Evolutionary conservation across 2,113 vertebrate species (phyloP), one percentile per base, ranked within the genome.

Genomic region (Nipponia nippon): DNA sequence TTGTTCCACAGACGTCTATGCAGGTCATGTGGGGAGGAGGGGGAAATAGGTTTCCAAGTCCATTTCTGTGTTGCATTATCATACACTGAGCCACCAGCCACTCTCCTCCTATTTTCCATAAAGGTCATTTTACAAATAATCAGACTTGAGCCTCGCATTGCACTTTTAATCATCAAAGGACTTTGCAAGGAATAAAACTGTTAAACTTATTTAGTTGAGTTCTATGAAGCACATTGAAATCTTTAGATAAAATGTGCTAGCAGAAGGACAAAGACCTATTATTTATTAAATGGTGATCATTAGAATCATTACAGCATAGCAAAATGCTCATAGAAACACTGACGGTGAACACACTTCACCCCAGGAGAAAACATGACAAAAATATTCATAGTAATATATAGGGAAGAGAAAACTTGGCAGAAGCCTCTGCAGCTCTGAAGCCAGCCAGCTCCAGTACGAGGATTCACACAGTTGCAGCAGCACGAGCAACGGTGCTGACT

Each of bases 71-170:
- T 53, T 83, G 66, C 26, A 65, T 71, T 95, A 80, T 55, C 46
- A 38, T 6, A 42, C 53, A 47, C 66, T 38, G 86, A 97, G 80
- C 72, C 69, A 92, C 69, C 44, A 94, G 81, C 38, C 53, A 55
- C 25, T 67, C 77, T 91, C 69, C 50, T 62, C 44, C 85, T 93
- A 62, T 72, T 89, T 97, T 93, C 55, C 84, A 93, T 50, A 96
- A 87, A 95, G 95, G 89, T 89, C 58, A 90, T 93, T 95, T 91
- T 85, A 85, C 53, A 94, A 95, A 96, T 94, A 89, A 52, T 80
- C 85, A 85, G 75, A 58, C 83, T 89, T 88, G 70, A 94, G 81
- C 46, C 87, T 89, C 6, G 2, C 40, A 61, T 8, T 65, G 73
- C 81, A 95, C 91, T 91, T 93, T 70, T 77, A 95, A 93, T 91